These are phyloP conservation scores for Abrostola triplasia DNA, from an alignment of 2,888 invertebrate species.

Conservation along the genomic window DNA sequence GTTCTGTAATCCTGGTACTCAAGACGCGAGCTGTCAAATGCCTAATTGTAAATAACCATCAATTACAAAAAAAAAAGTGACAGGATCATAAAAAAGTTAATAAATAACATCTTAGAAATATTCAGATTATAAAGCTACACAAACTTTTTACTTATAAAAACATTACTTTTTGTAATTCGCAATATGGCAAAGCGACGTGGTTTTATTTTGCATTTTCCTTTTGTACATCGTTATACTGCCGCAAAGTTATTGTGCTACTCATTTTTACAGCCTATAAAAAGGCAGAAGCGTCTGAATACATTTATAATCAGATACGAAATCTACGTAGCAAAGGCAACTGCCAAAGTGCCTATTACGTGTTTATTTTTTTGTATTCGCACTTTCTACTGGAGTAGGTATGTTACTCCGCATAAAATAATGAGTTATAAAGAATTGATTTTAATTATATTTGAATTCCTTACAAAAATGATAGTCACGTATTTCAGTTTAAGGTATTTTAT, in stretches of 20 bases:
- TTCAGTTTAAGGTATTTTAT: neutral
- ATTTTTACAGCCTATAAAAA: constrained; percentile 49
- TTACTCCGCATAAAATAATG: constrained; percentile 1
- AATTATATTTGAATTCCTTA: neutral
- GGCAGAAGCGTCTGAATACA: constrained; percentile 27
- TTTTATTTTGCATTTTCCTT: constrained; percentile 17
- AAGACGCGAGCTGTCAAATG: too few species aligned
- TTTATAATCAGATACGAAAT: constrained; percentile 36
- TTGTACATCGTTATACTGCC: constrained; percentile 25
- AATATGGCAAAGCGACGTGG: constrained; percentile 23
- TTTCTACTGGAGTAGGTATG: neutral
- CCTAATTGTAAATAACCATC: too few species aligned
- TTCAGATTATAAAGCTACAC: neutral
- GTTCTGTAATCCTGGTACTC: too few species aligned
- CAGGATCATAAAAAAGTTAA: constrained; percentile 11
- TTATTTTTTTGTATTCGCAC: constrained; percentile 6
- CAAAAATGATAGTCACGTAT: constrained; percentile 2
- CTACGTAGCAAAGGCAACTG: constrained; percentile 16
- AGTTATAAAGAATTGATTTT: neutral
- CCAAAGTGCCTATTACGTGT: constrained; percentile 23
- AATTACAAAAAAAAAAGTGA: neutral
- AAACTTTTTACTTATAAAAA: constrained; percentile 20
- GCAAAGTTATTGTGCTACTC: constrained; percentile 30
- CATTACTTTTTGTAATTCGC: constrained; percentile 14
- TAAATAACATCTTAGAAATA: constrained; percentile 12